Evolutionary conservation across 2,113 vertebrate species (phyloP).

Genomic region (Bufo bufo): DNA sequence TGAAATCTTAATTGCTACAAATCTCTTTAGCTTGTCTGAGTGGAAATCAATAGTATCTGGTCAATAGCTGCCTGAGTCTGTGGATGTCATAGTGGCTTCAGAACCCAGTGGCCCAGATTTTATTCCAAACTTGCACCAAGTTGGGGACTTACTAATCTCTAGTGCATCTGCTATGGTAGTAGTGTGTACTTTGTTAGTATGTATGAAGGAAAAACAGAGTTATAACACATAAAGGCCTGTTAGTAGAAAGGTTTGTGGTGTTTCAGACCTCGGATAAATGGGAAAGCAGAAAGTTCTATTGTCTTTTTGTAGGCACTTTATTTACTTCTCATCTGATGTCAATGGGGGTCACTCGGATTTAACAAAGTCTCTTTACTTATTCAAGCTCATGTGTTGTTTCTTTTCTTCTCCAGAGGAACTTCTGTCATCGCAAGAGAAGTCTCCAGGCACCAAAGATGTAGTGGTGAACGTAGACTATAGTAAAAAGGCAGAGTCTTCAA

Average conservation of each 20-base stretch:
- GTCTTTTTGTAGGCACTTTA: background rate
- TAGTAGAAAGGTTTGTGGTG: background rate
- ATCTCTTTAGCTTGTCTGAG: background rate
- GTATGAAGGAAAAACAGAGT: background rate
- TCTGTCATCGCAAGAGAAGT: conserved; percentile 89
- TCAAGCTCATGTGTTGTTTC: background rate
- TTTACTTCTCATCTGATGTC: background rate
- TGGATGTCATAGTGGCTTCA: conserved; percentile 26
- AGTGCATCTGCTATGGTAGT: background rate
- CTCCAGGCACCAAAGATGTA: conserved; percentile 88
- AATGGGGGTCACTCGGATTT: background rate
- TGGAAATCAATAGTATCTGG: conserved; percentile 30
- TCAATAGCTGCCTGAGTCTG: conserved; percentile 48
- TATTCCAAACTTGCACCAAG: background rate
- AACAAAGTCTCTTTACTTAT: background rate
- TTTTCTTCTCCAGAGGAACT: conserved; percentile 48
- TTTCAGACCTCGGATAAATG: background rate
- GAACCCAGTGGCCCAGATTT: conserved; percentile 35
- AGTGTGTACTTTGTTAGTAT: background rate
- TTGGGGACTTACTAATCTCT: background rate
- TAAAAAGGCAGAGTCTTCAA: conserved; percentile 88
- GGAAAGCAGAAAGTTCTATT: background rate
- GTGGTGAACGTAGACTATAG: conserved; percentile 91
- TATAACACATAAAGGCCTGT: background rate
- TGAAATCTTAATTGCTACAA: conserved; percentile 25